These are phyloP conservation scores for Coleophora flavipennella DNA, from an alignment of 2,888 invertebrate genomes.

Conservation along the genomic window DNA sequence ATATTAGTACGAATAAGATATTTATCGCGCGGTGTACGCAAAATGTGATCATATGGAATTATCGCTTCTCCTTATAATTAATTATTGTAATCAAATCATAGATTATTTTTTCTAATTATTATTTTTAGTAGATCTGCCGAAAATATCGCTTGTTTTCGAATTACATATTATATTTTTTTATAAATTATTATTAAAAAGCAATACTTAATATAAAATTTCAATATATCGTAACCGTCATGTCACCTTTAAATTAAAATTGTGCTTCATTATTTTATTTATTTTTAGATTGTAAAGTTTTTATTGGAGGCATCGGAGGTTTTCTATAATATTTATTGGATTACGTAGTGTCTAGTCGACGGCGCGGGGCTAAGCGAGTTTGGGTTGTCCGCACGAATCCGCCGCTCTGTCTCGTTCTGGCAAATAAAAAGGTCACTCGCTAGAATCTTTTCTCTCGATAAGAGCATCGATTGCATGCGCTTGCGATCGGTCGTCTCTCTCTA, in stretches of 20 bases:
- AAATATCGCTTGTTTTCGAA: constrained; percentile 41
- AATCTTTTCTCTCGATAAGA: too few relatives aligned
- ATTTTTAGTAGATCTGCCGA: constrained; percentile 52
- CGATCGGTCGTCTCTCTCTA: constrained; percentile 18
- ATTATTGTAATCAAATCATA: constrained; percentile 52
- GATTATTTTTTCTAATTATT: constrained; percentile 36
- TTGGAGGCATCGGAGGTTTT: constrained; percentile 33
- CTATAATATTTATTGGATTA: constrained; percentile 53
- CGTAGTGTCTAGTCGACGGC: constrained; percentile 56
- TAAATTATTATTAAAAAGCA: constrained; percentile 24
- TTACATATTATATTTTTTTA: constrained; percentile 33
- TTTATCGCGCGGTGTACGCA: constrained; percentile 39
- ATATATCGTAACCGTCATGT: constrained; percentile 32
- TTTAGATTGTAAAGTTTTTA: constrained; percentile 35
- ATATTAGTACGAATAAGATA: constrained; percentile 44
- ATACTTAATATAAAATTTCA: too few relatives aligned
- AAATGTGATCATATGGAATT: constrained; percentile 54
- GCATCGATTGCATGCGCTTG: constrained; percentile 1
- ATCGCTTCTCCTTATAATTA: constrained; percentile 48
- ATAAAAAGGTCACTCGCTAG: too few relatives aligned
- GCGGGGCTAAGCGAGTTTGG: too few relatives aligned
- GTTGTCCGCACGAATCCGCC: too few relatives aligned
- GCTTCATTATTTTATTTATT: constrained; percentile 63
- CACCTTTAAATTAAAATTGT: constrained; percentile 16
- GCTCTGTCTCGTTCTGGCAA: too few relatives aligned